Base-by-base conservation (phyloP, 2,113 vertebrate genomes). In the Rutilus rutilus region DNA sequence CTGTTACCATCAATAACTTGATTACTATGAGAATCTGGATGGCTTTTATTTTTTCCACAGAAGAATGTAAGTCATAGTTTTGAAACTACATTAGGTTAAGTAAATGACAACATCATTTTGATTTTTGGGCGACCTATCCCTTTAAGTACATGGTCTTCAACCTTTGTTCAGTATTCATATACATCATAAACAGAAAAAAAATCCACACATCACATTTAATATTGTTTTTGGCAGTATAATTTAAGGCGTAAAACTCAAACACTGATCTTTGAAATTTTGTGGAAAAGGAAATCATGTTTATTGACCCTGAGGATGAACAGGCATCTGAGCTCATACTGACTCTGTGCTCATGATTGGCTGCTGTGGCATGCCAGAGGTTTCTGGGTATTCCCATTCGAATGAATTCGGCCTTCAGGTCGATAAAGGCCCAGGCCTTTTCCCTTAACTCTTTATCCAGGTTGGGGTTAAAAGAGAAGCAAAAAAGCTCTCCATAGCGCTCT, bases 381-480 rank as follows among this genome's bases (percentile, higher is more conserved):
- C 97, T 96, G 0, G 97, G 97, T 86, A 99, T 93, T 3, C 97
- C 98, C 98, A 99, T 99, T 60, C 97, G 94, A 83, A 90, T 94
- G 86, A 97, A 98, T 77, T 99, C 98, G 0, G 95, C 93, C 33
- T 25, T 87, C 25, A 98, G 93, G 87, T 96, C 91, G 0, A 97
- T 90, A 84, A 99, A 95, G 87, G 78, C 92, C 98, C 98, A 99
- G n/a, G 97, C 97, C 89, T 96, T 95, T 14, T 97, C 95, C 80
- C 97, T 90, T 75, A 97, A 96, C 90, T 96, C 96, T 90, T 97
- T 98, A 88, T 97, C 96, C 81, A 97, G 89, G 77, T 96, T 98
- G 84, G 97, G 97, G 83, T 98, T 98, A 90, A 97, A 97, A 50
- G 97, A 99, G 90, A 99, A 96, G 89, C 98, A 99, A 90, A 97